Evolutionary conservation across 2,113 vertebrate genomes (phyloP).

Genomic region (Eubucco bourcierii): DNA sequence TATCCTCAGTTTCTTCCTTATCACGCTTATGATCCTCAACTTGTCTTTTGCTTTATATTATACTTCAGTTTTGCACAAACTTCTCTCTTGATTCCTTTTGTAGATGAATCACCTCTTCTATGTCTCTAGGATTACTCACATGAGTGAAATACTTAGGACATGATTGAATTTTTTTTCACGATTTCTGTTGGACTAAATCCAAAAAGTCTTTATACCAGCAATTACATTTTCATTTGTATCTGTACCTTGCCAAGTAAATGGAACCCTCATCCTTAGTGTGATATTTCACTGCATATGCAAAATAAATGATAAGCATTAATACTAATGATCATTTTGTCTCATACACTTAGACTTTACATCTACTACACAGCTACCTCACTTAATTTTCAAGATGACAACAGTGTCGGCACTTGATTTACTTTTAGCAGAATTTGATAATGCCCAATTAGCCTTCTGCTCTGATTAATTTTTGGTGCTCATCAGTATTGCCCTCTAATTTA

Average conservation of each 20-base stretch:
- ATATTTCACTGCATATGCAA: slow-evolving; percentile 23
- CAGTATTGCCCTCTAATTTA: slow-evolving; percentile 6
- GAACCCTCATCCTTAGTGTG: neutral
- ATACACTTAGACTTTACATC: slow-evolving; percentile 33
- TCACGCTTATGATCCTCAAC: neutral
- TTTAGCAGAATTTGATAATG: slow-evolving; percentile 50
- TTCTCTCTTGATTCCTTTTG: neutral
- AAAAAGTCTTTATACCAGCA: slow-evolving; percentile 10
- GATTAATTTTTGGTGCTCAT: slow-evolving; percentile 33
- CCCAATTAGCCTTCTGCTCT: slow-evolving; percentile 21
- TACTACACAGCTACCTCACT: neutral
- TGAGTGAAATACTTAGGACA: neutral
- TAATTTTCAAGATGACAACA: slow-evolving; percentile 54
- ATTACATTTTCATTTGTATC: slow-evolving; percentile 31
- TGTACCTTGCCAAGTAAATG: slow-evolving; percentile 20
- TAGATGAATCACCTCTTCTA: neutral
- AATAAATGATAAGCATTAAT: slow-evolving; percentile 44
- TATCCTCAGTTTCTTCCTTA: neutral
- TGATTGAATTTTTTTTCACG: neutral
- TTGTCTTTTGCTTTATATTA: neutral
- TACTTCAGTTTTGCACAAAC: neutral
- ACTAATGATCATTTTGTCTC: slow-evolving; percentile 45
- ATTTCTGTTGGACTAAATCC: slow-evolving; percentile 2
- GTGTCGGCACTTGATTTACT: slow-evolving; percentile 36
- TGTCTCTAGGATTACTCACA: neutral